A percentile compares a stretch with the other conserved stretches of the same genome.
These are phyloP conservation scores for Aspidapion aeneum DNA, from an alignment of 2,888 invertebrate species.

Conservation along the genomic window DNA sequence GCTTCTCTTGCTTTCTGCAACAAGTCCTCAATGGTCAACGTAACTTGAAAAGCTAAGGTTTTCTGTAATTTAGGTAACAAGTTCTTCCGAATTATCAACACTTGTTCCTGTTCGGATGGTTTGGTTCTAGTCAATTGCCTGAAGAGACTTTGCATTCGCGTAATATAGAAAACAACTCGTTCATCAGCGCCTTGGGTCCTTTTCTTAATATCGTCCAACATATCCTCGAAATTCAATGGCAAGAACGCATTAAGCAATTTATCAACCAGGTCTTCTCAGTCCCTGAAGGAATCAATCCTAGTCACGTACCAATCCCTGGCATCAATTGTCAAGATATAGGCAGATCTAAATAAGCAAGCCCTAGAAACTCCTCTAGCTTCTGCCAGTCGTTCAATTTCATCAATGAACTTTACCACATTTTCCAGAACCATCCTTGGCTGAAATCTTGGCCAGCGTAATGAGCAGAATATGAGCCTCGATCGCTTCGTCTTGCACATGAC, in stretches of 20 bases:
- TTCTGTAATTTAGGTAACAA: background rate
- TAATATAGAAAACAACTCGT: slow-evolving; percentile 21
- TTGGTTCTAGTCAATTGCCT: background rate
- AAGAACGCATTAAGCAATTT: slow-evolving; percentile 17
- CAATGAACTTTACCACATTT: too few species aligned
- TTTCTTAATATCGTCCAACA: slow-evolving; percentile 26
- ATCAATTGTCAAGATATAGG: slow-evolving; percentile 5
- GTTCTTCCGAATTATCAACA: background rate
- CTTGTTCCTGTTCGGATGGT: background rate
- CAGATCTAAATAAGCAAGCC: slow-evolving; percentile 1
- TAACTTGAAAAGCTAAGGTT: background rate
- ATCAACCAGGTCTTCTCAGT: slow-evolving; percentile 9
- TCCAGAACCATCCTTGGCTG: too few species aligned
- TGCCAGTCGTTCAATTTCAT: slow-evolving; percentile 10
- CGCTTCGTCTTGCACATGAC: too few species aligned
- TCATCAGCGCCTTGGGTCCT: slow-evolving; percentile 26
- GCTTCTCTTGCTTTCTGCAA: background rate
- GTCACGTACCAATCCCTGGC: slow-evolving; percentile 14
- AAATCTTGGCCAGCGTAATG: too few species aligned
- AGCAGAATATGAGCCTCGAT: too few species aligned
- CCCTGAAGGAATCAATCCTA: background rate
- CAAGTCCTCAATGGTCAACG: background rate
- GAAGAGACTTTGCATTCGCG: slow-evolving; percentile 20
- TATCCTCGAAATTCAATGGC: slow-evolving; percentile 22
- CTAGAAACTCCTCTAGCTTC: background rate